A percentile compares a stretch with the other conserved stretches of the same genome.
These are phyloP conservation scores for Leptonema lineaticorne DNA, from an alignment of 1,140 invertebrate genomes.

Conservation along the genomic window DNA sequence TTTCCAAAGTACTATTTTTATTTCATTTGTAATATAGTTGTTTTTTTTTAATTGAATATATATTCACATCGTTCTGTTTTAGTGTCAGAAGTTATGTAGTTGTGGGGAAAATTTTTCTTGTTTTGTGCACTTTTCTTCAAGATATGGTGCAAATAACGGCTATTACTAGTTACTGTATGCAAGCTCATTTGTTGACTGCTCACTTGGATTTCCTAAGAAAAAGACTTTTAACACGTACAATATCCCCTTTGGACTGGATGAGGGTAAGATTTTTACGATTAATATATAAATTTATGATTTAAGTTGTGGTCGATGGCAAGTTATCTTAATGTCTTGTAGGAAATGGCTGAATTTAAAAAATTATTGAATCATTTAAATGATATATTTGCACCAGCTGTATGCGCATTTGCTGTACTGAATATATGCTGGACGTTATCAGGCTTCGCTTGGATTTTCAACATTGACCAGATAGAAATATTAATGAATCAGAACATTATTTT, in stretches of 20 bases:
- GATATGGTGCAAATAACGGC: slow-evolving; percentile 77
- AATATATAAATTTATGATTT: slow-evolving; percentile 13
- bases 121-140: slow-evolving; percentile 70
- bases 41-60: neutral
- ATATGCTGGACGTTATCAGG: slow-evolving; percentile 69
- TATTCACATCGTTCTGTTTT: neutral
- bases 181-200: slow-evolving; percentile 72
- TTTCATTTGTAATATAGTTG: neutral
- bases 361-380: slow-evolving; percentile 73
- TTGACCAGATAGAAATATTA: slow-evolving; percentile 57
- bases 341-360: slow-evolving; percentile 74
- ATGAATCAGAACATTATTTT: slow-evolving; percentile 60
- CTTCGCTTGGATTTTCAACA: slow-evolving; percentile 64
- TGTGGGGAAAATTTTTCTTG: slow-evolving; percentile 61
- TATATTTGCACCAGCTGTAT: slow-evolving; percentile 69
- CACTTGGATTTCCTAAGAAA: slow-evolving; percentile 70
- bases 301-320: no score
- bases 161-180: slow-evolving; percentile 76
- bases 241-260: slow-evolving; percentile 74
- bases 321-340: no score
- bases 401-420: slow-evolving; percentile 73
- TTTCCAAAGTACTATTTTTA: slow-evolving; percentile 44
- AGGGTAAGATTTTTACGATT: slow-evolving; percentile 55
- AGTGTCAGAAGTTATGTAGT: slow-evolving; percentile 32
- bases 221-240: slow-evolving; percentile 69